These are phyloP conservation scores for Toxotes jaculatrix DNA, from an alignment of 2,113 vertebrate species.

Conservation along the genomic window DNA sequence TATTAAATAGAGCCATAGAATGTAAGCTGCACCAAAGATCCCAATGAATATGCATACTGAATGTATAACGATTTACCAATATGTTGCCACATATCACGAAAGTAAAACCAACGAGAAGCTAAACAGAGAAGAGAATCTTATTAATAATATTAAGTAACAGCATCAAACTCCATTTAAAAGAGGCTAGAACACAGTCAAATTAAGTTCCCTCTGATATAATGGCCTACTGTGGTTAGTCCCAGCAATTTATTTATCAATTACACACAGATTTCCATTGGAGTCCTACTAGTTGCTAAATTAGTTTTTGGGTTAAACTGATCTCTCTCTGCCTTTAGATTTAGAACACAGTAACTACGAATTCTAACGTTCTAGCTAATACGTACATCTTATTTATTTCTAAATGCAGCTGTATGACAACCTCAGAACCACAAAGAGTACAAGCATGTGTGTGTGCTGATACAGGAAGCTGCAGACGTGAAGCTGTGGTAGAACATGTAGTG, in stretches of 20 bases:
- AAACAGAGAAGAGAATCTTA: not conserved
- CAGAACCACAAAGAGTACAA: constrained; percentile 29
- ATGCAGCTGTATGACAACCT: constrained; percentile 20
- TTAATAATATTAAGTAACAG: not conserved
- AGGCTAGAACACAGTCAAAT: constrained; percentile 7
- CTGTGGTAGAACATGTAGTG: constrained; percentile 39
- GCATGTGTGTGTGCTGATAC: constrained; percentile 22
- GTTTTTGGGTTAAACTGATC: constrained; percentile 13
- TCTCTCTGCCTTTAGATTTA: not conserved
- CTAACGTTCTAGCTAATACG: constrained; percentile 43
- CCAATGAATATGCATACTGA: constrained; percentile 29
- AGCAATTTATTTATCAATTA: constrained; percentile 12
- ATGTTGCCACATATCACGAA: constrained; percentile 30
- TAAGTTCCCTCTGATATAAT: constrained; percentile 10
- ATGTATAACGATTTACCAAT: constrained; percentile 5
- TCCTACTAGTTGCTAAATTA: not conserved
- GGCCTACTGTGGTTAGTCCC: not conserved
- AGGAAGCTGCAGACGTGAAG: constrained; percentile 54
- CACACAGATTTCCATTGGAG: constrained; percentile 1
- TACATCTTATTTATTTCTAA: constrained; percentile 34
- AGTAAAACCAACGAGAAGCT: constrained; percentile 13
- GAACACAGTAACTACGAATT: constrained; percentile 11
- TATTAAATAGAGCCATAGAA: not conserved
- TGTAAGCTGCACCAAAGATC: constrained; percentile 46
- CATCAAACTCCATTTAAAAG: constrained; percentile 17